These are phyloP conservation scores for Hephaestus fuliginosus DNA, from an alignment of 2,797 vertebrate species.

Conservation along the genomic window DNA sequence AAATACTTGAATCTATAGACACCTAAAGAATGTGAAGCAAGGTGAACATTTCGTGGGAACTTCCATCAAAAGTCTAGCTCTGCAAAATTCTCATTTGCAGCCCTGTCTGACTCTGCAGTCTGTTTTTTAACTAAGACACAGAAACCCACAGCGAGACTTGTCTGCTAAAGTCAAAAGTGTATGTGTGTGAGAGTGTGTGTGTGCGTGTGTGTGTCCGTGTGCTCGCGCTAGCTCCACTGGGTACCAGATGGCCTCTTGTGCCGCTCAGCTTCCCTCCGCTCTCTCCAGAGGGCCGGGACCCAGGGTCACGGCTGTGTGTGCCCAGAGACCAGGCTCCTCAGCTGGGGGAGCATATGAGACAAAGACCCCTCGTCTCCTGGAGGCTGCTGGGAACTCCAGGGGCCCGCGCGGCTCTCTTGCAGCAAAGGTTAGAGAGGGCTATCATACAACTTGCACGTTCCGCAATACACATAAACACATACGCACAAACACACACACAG, in stretches of 20 bases:
- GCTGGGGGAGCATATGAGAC: constrained; percentile 75
- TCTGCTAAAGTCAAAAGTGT: constrained; percentile 57
- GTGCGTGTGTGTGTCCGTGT: constrained; percentile 19
- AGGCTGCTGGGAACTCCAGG: constrained; percentile 73
- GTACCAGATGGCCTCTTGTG: constrained; percentile 86
- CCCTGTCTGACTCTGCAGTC: constrained; percentile 29
- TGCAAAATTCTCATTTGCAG: constrained; percentile 24
- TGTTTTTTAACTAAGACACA: constrained; percentile 33
- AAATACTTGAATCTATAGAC: not conserved
- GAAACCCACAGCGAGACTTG: constrained; percentile 36
- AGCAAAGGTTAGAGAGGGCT: constrained; percentile 82
- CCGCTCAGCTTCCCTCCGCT: constrained; percentile 66
- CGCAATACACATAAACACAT: constrained; percentile 11
- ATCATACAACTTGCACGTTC: constrained; percentile 65
- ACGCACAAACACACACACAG: constrained; percentile 36
- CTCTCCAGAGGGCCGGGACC: constrained; percentile 75
- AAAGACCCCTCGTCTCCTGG: constrained; percentile 77
- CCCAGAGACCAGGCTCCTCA: constrained; percentile 81
- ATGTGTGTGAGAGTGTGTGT: not conserved
- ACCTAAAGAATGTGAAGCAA: not conserved
- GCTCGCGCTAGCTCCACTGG: constrained; percentile 63
- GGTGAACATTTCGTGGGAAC: constrained; percentile 24
- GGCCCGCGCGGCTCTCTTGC: constrained; percentile 78
- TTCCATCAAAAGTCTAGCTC: not conserved
- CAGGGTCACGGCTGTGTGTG: constrained; percentile 73